Evolutionary conservation across 2,888 invertebrate genomes (phyloP).

Genomic region (Platypus cylindrus): DNA sequence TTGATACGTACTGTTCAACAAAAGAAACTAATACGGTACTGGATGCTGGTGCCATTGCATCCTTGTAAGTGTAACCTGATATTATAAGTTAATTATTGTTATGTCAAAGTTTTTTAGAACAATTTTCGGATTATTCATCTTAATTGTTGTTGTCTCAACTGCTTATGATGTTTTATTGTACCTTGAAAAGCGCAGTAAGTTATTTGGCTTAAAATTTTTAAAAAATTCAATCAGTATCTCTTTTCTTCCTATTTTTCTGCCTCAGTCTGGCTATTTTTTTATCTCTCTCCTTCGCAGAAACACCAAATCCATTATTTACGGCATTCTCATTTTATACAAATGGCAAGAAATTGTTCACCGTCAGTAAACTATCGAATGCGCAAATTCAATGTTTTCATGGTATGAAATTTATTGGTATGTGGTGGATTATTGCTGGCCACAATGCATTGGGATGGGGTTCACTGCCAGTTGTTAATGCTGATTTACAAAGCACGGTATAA

Average conservation of each 20-base stretch:
- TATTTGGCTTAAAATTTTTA: not conserved
- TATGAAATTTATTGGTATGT: constrained; percentile 21
- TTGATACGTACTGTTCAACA: constrained; percentile 11
- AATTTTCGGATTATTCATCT: constrained; percentile 9
- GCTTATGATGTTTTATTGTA: constrained; percentile 14
- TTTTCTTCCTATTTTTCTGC: not conserved
- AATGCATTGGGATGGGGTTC: constrained; percentile 4
- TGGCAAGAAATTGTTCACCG: constrained; percentile 19
- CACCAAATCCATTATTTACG: constrained; percentile 12
- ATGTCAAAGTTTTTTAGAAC: constrained; percentile 15
- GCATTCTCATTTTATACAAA: constrained; percentile 21
- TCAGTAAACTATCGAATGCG: constrained; percentile 13
- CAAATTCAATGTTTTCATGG: constrained; percentile 21
- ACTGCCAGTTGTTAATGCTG: constrained; percentile 6
- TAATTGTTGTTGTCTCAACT: constrained; percentile 13
- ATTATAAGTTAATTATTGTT: too few species aligned
- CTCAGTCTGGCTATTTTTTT: not conserved
- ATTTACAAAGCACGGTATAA: constrained; percentile 4
- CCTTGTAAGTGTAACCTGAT: constrained; percentile 15
- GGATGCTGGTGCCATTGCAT: constrained; percentile 9
- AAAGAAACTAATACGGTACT: constrained; percentile 10
- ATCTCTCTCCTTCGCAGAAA: constrained; percentile 9
- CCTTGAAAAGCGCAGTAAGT: constrained; percentile 12
- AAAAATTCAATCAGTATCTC: not conserved
- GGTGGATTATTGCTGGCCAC: constrained; percentile 24